phyloP scores from a whole-genome alignment of 1,140 invertebrate species.

The Apis florea region DNA sequence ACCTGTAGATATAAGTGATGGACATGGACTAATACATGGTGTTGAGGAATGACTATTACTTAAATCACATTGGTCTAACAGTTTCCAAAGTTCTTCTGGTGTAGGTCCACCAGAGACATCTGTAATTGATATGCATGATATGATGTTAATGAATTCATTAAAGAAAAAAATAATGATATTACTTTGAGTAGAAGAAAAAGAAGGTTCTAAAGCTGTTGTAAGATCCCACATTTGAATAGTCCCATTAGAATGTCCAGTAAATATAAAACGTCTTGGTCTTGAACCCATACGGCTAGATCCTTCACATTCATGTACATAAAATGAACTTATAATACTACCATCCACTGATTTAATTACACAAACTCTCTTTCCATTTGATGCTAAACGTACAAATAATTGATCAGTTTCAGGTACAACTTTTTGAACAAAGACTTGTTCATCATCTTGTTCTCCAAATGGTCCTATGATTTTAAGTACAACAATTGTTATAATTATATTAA shows the following conservation, averaged over 20 bases:
- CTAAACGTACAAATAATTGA: conserved; percentile 94
- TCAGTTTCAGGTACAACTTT: conserved; percentile 98
- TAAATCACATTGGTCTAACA: conserved; percentile 96
- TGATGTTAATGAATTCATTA: conserved; percentile 3
- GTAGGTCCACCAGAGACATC: conserved; percentile 90
- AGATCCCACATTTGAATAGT: conserved; percentile 99
- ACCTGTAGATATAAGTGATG: conserved; percentile 82
- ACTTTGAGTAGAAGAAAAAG: conserved; percentile 85
- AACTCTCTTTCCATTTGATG: conserved; percentile 97
- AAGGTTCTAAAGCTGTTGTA: conserved; percentile 94
- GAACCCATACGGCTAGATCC: conserved; percentile 95
- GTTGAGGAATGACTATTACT: conserved; percentile 91
- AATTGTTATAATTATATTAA: too few relatives aligned
- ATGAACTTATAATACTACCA: conserved; percentile 95
- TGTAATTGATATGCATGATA: conserved; percentile 55
- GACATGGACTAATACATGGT: conserved; percentile 91
- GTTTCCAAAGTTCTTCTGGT: conserved; percentile 91
- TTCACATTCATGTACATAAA: conserved; percentile 98
- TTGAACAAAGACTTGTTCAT: conserved; percentile 98
- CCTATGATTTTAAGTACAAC: conserved; percentile 80
- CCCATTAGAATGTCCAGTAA: conserved; percentile 97
- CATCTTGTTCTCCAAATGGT: conserved; percentile 98
- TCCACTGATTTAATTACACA: conserved; percentile 97
- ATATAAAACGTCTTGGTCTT: conserved; percentile 93
- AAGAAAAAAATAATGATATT: conserved; percentile 51